phyloP scores from a whole-genome alignment of 2,113 vertebrate genomes.

The Scophthalmus maximus region DNA sequence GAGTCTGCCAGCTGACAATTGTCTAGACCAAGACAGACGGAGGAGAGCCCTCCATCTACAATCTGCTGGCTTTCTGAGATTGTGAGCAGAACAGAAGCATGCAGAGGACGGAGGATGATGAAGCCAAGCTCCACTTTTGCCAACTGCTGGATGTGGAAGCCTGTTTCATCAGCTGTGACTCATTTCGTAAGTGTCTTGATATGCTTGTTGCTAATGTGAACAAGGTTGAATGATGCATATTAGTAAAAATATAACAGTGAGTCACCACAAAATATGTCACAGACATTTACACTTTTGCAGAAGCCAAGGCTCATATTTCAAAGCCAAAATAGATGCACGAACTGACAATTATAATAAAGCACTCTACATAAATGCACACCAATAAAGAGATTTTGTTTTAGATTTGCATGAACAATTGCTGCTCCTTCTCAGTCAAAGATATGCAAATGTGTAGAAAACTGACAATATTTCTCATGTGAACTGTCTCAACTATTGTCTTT shows the following conservation, averaged over 20 bases:
- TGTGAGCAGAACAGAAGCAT: slow-evolving; percentile 60
- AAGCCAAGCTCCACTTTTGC: slow-evolving; percentile 47
- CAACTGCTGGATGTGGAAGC: slow-evolving; percentile 48
- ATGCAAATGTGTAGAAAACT: neutral
- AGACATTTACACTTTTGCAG: neutral
- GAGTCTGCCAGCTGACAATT: slow-evolving; percentile 72
- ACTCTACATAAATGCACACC: slow-evolving; percentile 23
- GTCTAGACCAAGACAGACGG: slow-evolving; percentile 61
- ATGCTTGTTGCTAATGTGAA: slow-evolving; percentile 19
- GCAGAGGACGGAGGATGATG: slow-evolving; percentile 30
- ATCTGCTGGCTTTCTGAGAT: slow-evolving; percentile 66
- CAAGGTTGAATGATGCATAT: slow-evolving; percentile 22
- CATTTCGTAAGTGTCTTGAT: slow-evolving; percentile 30
- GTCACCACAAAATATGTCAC: slow-evolving; percentile 16
- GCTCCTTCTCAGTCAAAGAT: neutral
- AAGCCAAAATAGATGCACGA: slow-evolving; percentile 1
- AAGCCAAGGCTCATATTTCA: neutral
- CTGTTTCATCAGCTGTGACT: slow-evolving; percentile 60
- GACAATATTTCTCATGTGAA: neutral
- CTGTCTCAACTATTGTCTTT: neutral
- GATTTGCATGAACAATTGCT: neutral
- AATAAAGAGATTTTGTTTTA: slow-evolving; percentile 5
- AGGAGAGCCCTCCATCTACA: slow-evolving; percentile 66
- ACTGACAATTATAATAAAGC: neutral
- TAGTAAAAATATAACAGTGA: slow-evolving; percentile 21